phyloP scores from a whole-genome alignment of 1,140 invertebrate genomes.

The Drosophila murphyi region DNA sequence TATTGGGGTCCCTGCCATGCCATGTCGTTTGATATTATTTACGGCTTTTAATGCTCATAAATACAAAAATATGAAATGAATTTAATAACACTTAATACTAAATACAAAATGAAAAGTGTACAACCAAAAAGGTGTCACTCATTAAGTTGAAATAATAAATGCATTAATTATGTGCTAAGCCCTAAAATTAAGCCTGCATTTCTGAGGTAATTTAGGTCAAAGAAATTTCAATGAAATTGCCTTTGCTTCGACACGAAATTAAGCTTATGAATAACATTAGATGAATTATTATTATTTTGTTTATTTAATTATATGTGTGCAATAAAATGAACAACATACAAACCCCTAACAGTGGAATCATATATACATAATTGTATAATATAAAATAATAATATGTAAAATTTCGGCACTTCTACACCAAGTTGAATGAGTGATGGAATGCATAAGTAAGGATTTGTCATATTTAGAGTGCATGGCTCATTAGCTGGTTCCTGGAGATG shows the following conservation, averaged over 20 bases:
- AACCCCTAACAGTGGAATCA: too few species aligned
- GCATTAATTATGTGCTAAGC: constrained; percentile 7
- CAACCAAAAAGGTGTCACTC: not conserved
- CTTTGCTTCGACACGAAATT: too few species aligned
- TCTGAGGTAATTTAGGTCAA: not conserved
- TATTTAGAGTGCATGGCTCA: not conserved
- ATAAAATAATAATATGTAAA: too few species aligned
- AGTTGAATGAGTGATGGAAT: not conserved
- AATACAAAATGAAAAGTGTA: not conserved
- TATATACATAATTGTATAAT: too few species aligned
- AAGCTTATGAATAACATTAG: too few species aligned
- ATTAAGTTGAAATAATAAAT: not conserved
- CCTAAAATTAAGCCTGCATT: not conserved
- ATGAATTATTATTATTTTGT: too few species aligned
- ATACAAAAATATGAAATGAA: constrained; percentile 29
- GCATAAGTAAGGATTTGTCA: not conserved
- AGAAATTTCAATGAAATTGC: not conserved
- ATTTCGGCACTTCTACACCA: not conserved
- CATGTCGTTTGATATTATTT: constrained; percentile 36
- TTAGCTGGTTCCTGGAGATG: not conserved
- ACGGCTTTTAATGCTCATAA: constrained; percentile 29
- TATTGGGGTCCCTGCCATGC: not conserved
- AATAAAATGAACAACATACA: too few species aligned
- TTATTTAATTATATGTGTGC: too few species aligned
- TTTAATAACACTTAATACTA: constrained; percentile 7